phyloP scores from a whole-genome alignment of 2,888 invertebrate species.

The Andrena flavipes region DNA sequence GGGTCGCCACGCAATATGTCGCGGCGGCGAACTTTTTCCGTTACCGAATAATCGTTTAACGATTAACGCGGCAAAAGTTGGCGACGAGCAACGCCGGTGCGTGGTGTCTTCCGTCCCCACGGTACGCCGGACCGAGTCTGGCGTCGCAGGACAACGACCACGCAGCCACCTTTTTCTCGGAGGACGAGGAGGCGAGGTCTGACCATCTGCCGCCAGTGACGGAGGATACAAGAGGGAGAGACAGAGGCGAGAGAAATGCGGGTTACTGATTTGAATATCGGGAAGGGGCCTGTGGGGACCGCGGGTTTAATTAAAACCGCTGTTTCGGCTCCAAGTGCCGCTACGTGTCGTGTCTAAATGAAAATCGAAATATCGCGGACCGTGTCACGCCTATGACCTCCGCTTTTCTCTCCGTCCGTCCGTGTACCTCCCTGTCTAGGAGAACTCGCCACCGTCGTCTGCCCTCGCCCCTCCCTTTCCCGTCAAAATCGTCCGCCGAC shows the following conservation, averaged over 20 bases:
- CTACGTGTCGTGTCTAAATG: conserved; percentile 78
- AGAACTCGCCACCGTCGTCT: not conserved
- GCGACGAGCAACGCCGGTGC: not conserved
- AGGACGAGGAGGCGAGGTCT: conserved; percentile 70
- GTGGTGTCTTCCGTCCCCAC: not conserved
- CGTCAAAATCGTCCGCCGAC: conserved; percentile 49
- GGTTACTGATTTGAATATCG: conserved; percentile 82
- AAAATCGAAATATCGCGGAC: conserved; percentile 79
- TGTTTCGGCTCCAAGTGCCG: conserved; percentile 76
- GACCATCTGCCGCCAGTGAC: conserved; percentile 79
- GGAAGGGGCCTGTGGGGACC: conserved; percentile 27
- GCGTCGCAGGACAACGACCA: conserved; percentile 17
- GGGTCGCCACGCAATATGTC: conserved; percentile 8
- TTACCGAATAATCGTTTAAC: conserved; percentile 40
- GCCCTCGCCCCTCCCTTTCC: not conserved
- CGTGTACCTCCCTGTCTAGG: conserved; percentile 5
- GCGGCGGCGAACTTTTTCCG: conserved; percentile 27
- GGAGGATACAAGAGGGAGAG: conserved; percentile 48
- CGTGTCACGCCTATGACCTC: conserved; percentile 31
- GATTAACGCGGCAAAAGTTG: conserved; percentile 47
- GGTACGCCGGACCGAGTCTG: conserved; percentile 18
- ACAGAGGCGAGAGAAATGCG: conserved; percentile 71
- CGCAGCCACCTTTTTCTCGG: conserved; percentile 79
- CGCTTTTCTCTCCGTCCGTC: conserved; percentile 25
- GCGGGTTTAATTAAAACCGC: conserved; percentile 82